Conservation (phyloP, 1,140 invertebrate species). For the Drosophila miranda region DNA sequence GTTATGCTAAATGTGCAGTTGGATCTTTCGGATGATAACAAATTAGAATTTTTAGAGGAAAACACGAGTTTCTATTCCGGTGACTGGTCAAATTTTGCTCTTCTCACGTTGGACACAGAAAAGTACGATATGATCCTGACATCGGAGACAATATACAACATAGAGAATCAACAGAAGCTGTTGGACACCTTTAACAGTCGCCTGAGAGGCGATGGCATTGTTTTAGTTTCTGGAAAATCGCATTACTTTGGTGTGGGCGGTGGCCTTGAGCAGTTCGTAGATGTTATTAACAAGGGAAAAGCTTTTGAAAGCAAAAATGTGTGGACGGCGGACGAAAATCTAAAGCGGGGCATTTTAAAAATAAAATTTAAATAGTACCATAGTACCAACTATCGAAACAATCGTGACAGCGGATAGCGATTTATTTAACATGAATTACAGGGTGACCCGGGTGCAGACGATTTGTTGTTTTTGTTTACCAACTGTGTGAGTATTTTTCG, state of each 20-base stretch:
- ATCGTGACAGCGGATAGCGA: background rate
- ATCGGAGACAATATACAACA: conserved; percentile 96
- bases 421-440: background rate
- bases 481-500: conserved; percentile 25
- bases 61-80: conserved; percentile 89
- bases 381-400: too few relatives aligned
- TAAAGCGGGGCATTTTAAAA: conserved; percentile 85
- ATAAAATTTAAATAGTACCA: conserved; percentile 75
- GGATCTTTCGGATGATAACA: conserved; percentile 74
- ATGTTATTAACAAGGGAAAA: conserved; percentile 84
- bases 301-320: conserved; percentile 84
- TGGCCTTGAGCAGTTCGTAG: conserved; percentile 88
- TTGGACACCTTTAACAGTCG: conserved; percentile 86
- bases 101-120: conserved; percentile 82
- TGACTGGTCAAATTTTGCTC: conserved; percentile 89
- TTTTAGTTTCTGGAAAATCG: conserved; percentile 91
- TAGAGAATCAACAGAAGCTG: conserved; percentile 90
- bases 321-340: conserved; percentile 85
- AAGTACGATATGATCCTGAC: conserved; percentile 93
- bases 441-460: conserved; percentile 23
- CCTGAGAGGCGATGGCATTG: conserved; percentile 86
- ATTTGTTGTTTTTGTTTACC: conserved; percentile 10
- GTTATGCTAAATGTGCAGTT: conserved; percentile 87
- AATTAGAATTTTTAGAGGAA: conserved; percentile 68
- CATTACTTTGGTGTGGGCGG: conserved; percentile 97